These are phyloP conservation scores for Tiliacea aurago DNA, from an alignment of 2,888 invertebrate genomes.

Conservation along the genomic window DNA sequence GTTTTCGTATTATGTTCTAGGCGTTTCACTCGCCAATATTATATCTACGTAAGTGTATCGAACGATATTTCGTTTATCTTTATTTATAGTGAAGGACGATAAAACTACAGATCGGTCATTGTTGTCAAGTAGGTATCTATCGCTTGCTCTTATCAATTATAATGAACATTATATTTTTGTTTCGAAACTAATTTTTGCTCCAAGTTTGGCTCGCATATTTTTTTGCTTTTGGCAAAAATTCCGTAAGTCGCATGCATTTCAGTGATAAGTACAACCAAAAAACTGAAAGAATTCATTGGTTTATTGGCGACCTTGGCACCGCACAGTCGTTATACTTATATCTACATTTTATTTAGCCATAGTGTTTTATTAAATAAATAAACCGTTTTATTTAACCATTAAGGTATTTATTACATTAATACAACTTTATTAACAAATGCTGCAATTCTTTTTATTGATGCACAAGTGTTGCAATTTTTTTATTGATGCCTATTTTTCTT, in stretches of 20 bases:
- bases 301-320: not conserved
- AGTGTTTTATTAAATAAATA: not conserved
- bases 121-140: slow-evolving; percentile 50
- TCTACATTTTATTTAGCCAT: not conserved
- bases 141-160: slow-evolving; percentile 43
- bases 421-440: slow-evolving; percentile 3
- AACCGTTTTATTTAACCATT: not conserved
- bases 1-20: slow-evolving; percentile 32
- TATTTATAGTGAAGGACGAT: slow-evolving; percentile 46
- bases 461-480: not conserved
- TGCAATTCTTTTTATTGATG: not conserved
- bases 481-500: not conserved
- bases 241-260: not conserved
- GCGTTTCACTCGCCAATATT: slow-evolving; percentile 15
- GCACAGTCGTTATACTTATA: not conserved
- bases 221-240: slow-evolving; percentile 1
- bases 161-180: slow-evolving; percentile 44
- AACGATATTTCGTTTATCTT: slow-evolving; percentile 56
- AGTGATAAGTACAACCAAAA: not conserved
- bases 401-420: not conserved
- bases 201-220: not conserved
- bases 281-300: not conserved
- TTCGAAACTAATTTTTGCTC: not conserved
- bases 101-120: slow-evolving; percentile 54
- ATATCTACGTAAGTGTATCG: slow-evolving; percentile 8